These are phyloP conservation scores for Promerops cafer DNA, from an alignment of 2,113 vertebrate genomes.

Conservation along the genomic window DNA sequence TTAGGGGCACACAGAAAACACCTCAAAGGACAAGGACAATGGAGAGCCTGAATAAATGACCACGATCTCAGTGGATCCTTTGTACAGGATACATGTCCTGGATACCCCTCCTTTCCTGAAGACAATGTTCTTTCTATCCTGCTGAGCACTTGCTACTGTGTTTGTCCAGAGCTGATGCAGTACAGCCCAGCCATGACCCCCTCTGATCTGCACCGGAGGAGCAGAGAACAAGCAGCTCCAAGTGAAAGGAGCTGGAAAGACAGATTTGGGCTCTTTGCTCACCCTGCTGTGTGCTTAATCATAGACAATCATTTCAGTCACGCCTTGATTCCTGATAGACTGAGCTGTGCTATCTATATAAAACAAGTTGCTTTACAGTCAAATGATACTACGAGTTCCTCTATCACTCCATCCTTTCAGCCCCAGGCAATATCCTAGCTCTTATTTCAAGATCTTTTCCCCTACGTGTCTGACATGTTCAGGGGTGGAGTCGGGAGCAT, in stretches of 20 bases:
- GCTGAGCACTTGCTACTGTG: not conserved
- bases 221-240: not conserved
- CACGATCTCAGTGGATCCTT: not conserved
- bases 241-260: not conserved
- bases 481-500: not conserved
- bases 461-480: not conserved
- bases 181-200: not conserved
- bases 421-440: not conserved
- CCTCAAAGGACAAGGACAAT: not conserved
- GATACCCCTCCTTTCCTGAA: not conserved
- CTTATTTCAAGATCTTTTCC: not conserved
- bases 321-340: not conserved
- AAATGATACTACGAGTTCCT: not conserved
- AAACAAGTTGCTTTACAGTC: not conserved
- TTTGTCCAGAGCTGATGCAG: not conserved
- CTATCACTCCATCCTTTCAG: not conserved
- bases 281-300: not conserved
- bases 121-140: not conserved
- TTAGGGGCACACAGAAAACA: not conserved
- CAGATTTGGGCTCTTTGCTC: not conserved
- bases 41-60: not conserved
- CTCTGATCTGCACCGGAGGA: rapidly evolving
- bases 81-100: not conserved
- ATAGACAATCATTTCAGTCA: not conserved
- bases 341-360: not conserved